Base-by-base conservation (phyloP, 2,888 invertebrate genomes). In the Apamea anceps region DNA sequence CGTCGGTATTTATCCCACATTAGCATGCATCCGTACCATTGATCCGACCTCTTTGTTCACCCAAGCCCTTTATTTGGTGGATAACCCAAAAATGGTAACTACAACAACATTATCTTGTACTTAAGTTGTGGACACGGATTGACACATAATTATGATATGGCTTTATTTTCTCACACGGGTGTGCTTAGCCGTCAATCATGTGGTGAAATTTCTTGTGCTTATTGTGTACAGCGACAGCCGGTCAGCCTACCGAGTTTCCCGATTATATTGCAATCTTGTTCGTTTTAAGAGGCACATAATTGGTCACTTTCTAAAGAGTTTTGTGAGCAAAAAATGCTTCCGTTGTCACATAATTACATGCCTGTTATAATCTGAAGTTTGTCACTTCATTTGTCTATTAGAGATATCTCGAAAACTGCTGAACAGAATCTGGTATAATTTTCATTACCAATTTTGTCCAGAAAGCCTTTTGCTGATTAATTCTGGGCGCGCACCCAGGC, bases 1-100 rank as follows among this genome's bases (percentile, higher is more conserved):
- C 94, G 93, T 93, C 90, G 93, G 95, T 94, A 94, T 95, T 95
- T 95, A 95, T 95, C 94, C 95, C 94, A 94, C 94, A 96, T 95
- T 95, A 95, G 93, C 93, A 95, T 94, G 94, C 94, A 95, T 95
- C 94, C 94, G 94, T 93, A 93, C 93, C 94, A 95, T 94, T 94
- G 95, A 95, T 95, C 94, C 94, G 90, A 92, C 93, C 94, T 94
- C 94, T 95, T 95, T 94, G 94, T 95, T 93, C 92, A 89, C 86
- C 88, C 89, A 88, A 93, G 92, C 90, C 94, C 91, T 93, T 94
- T 93, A 91, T 90, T 90, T 90, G 87, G 87, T 77, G 88, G 85
- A 89, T 91, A 89, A 87, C 88, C 88, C 89, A 90, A 91, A 91
- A 91, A 87, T 86, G 85, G 88, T 87, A 85, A 91, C 84, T 84